Evolutionary conservation across 2,797 vertebrate species (phyloP), one percentile per base, ranked within the genome.

Genomic region (Scarus forsteni): DNA sequence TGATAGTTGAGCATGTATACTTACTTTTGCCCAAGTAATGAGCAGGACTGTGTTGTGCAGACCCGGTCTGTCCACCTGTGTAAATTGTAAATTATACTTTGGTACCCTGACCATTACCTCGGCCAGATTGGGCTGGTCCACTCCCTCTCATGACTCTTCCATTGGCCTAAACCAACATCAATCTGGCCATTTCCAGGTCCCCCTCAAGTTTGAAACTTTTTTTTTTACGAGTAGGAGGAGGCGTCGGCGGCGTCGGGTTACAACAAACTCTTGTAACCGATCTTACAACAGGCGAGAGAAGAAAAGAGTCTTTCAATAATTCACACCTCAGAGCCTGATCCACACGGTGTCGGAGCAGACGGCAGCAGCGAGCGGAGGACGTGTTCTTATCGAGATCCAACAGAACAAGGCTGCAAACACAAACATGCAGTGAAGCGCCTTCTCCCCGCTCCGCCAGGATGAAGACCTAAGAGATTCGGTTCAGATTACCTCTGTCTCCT

Each of bases 201-300:
- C 78, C 64, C 79, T 90, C 83, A 92, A 91, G 92, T 95, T 95
- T 94, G 84, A 95, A 95, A 95, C 92, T 94, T 94, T 93, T 91
- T 93, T 91, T 65, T 58, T 39, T 3, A 71, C 50, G 7, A 66
- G 36, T 6, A 70, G 10, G 65, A 66, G 50, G 5, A 72, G 15
- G 64, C 70, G 38, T 80, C 77, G 81, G 79, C 51, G 89, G 81
- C 77, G 91, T 94, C 94, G 70, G 66, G 88, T 94, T 94, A 88
- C 94, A 85, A 83, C 88, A 62, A 91, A 91, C 88, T 90, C 83
- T 75, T 85, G 94, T 90, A 95, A 95, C 89, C 71, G 92, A 94
- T 87, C 91, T 58, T 66, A 59, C 81, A 55, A 69, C 75, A 70
- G 78, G 70, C 49, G 71, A 84, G 78, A 68, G 85, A 88, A 87